Conservation (phyloP, 1,140 invertebrate genomes). For the Cepaea nemoralis region DNA sequence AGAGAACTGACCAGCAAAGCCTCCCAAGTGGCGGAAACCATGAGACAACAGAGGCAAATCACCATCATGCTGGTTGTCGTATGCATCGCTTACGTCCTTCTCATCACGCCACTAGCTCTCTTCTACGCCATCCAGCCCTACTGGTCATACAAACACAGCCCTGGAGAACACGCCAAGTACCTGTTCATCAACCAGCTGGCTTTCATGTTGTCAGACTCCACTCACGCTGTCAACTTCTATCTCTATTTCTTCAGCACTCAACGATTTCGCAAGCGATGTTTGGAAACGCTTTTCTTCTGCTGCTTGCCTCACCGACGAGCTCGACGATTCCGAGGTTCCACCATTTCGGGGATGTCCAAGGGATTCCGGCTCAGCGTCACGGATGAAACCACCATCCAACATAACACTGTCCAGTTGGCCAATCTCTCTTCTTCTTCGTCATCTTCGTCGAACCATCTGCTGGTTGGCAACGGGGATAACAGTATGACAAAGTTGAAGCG, state of each 20-base stretch:
- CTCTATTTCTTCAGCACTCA: conserved; percentile 60
- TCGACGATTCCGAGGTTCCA: neutral
- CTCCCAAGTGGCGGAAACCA: conserved; percentile 46
- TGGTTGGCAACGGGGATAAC: neutral
- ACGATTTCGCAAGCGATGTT: conserved; percentile 58
- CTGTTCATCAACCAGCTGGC: conserved; percentile 47
- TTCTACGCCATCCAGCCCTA: conserved; percentile 54
- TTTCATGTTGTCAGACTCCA: conserved; percentile 55
- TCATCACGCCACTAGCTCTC: conserved; percentile 57
- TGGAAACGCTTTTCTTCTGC: conserved; percentile 49
- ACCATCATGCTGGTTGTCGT: conserved; percentile 58
- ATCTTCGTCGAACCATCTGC: conserved; percentile 2
- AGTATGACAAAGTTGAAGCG: neutral
- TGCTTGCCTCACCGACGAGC: conserved; percentile 17
- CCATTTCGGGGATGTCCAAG: conserved; percentile 27
- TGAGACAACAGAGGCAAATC: conserved; percentile 58
- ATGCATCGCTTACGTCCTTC: conserved; percentile 55
- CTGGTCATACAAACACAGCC: conserved; percentile 31
- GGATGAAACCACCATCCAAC: conserved; percentile 21
- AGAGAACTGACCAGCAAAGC: conserved; percentile 33
- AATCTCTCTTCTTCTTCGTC: conserved; percentile 1
- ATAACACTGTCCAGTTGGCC: conserved; percentile 18
- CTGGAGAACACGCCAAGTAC: conserved; percentile 26
- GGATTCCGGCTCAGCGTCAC: conserved; percentile 30
- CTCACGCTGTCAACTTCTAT: conserved; percentile 64